phyloP scores from a whole-genome alignment of 2,888 invertebrate species.

The Drosophila prolongata region DNA sequence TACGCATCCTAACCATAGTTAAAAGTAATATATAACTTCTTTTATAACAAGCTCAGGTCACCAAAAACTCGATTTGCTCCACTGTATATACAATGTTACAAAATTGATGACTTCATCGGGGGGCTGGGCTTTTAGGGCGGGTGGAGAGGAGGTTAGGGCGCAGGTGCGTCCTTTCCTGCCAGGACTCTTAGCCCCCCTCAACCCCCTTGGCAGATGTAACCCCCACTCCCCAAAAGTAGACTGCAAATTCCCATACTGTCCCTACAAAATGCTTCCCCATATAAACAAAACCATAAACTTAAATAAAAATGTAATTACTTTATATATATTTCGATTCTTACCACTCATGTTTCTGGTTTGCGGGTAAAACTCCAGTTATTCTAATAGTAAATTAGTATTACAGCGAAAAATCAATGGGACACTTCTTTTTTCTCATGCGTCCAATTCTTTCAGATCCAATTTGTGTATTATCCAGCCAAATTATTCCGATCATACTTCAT shows the following conservation, averaged over 20 bases:
- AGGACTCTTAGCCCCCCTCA: constrained; percentile 1
- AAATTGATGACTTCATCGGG: constrained; percentile 70
- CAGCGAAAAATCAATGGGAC: constrained; percentile 36
- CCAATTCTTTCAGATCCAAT: neutral
- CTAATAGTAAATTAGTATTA: neutral
- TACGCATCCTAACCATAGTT: too few relatives aligned
- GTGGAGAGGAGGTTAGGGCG: constrained; percentile 16
- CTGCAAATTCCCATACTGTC: constrained; percentile 64
- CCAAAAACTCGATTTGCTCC: neutral
- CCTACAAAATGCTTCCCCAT: neutral
- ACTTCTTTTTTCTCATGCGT: constrained; percentile 1
- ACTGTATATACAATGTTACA: constrained; percentile 18
- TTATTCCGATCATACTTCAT: neutral
- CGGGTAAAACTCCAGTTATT: constrained; percentile 18
- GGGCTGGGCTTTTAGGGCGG: constrained; percentile 9
- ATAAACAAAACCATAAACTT: neutral
- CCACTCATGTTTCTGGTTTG: constrained; percentile 59
- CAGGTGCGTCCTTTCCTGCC: constrained; percentile 36
- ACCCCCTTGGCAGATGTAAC: neutral
- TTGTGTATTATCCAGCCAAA: neutral
- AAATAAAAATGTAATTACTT: neutral
- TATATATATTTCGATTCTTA: constrained; percentile 26
- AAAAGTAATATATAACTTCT: too few relatives aligned
- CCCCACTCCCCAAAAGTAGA: constrained; percentile 64
- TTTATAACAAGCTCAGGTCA: too few relatives aligned